A percentile compares a stretch with the other conserved stretches of the same genome.
These are phyloP conservation scores for Xenopus laevis DNA, from an alignment of 2,113 vertebrate species.

Conservation along the genomic window DNA sequence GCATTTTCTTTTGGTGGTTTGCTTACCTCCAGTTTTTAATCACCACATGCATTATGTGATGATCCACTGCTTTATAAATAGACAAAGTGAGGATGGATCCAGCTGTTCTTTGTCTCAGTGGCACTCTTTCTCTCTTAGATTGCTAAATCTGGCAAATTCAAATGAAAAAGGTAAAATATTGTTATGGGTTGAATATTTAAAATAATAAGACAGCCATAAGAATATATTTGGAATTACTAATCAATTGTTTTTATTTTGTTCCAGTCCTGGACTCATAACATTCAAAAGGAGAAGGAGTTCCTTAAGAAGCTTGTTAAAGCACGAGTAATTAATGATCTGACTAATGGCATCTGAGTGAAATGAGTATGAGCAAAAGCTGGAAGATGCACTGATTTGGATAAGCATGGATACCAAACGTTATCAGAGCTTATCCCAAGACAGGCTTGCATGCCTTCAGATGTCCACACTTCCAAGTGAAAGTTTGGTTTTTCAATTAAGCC, in stretches of 20 bases:
- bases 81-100: neutral
- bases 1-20: neutral
- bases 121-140: neutral
- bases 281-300: conserved; percentile 94
- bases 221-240: no score
- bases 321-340: conserved; percentile 88
- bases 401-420: conserved; percentile 48
- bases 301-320: conserved; percentile 92
- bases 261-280: conserved; percentile 98
- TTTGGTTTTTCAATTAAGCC: neutral
- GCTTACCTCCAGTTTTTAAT: neutral
- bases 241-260: conserved; percentile 41
- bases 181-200: no score
- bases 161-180: no score
- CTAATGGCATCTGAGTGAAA: conserved; percentile 83
- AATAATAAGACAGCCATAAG: no score
- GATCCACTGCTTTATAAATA: neutral
- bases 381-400: conserved; percentile 47
- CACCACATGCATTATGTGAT: neutral
- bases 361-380: conserved; percentile 41
- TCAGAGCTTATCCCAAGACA: conserved; percentile 10
- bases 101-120: neutral
- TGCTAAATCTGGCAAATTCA: no score
- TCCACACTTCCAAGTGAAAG: conserved; percentile 4
- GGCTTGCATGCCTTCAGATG: conserved; percentile 28